These are phyloP conservation scores for Orthochromis malagaraziensis DNA, from an alignment of 2,113 vertebrate species.

Conservation along the genomic window DNA sequence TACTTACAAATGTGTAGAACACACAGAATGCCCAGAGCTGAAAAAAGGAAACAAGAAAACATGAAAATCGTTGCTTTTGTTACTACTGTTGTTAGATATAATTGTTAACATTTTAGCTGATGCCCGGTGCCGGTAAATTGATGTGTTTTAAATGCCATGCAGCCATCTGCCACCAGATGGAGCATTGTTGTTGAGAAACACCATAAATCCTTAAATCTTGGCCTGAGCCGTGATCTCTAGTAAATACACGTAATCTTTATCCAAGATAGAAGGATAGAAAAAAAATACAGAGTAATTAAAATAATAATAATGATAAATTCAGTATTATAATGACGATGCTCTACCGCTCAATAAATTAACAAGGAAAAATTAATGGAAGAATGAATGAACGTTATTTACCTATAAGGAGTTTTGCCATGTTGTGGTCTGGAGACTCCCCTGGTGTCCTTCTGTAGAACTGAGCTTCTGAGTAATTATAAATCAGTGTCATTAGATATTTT, in stretches of 20 bases:
- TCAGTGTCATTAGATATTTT: not conserved
- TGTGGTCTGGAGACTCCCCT: not conserved
- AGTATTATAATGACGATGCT: not conserved
- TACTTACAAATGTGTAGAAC: slow-evolving; percentile 63
- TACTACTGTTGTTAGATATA: not conserved
- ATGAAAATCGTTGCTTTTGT: not conserved
- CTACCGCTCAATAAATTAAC: not conserved
- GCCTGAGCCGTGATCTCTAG: not conserved
- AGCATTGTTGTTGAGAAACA: not conserved
- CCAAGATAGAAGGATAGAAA: not conserved
- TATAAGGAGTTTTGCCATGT: slow-evolving; percentile 53
- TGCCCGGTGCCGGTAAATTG: fast-evolving
- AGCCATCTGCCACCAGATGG: not conserved
- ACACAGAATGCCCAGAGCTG: slow-evolving; percentile 60
- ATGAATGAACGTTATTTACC: slow-evolving; percentile 27
- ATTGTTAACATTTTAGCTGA: not conserved
- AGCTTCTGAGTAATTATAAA: not conserved
- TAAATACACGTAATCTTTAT: not conserved
- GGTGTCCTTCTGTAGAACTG: not conserved
- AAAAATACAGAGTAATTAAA: not conserved
- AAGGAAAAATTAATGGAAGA: not conserved
- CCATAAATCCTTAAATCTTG: not conserved
- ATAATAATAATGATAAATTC: not conserved
- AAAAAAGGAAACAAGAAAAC: not conserved
- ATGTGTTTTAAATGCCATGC: not conserved